These are phyloP conservation scores for Pteromalus puparum DNA, from an alignment of 1,140 invertebrate species.

Conservation along the genomic window DNA sequence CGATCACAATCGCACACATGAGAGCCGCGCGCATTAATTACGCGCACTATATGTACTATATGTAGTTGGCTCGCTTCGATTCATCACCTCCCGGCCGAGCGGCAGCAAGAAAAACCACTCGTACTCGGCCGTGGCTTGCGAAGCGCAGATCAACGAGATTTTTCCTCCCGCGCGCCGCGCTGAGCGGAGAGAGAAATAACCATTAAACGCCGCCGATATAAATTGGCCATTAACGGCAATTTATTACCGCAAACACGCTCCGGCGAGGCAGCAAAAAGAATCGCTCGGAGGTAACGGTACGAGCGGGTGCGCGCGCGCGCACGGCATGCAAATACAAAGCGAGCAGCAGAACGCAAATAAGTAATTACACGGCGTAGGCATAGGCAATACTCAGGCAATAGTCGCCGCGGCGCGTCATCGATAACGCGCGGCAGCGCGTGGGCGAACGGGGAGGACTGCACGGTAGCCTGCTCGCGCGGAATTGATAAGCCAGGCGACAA, in stretches of 20 bases:
- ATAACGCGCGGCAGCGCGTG: not conserved
- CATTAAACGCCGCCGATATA: conserved; percentile 22
- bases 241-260: not conserved
- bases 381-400: not conserved
- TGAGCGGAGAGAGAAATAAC: not conserved
- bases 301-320: too few species aligned
- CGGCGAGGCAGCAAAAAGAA: too few species aligned
- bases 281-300: too few species aligned
- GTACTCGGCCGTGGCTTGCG: too few species aligned
- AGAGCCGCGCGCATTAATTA: not conserved
- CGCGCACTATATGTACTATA: too few species aligned
- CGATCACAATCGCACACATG: too few species aligned
- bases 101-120: too few species aligned
- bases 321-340: conserved; percentile 45
- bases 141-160: not conserved
- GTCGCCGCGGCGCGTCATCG: not conserved
- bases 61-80: not conserved
- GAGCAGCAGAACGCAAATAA: conserved; percentile 3
- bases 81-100: not conserved
- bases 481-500: conserved; percentile 74
- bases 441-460: not conserved
- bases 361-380: conserved; percentile 41
- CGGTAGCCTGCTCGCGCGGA: conserved; percentile 54
- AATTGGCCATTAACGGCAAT: conserved; percentile 35
- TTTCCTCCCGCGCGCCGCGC: not conserved